Evolutionary conservation across 2,797 vertebrate genomes (phyloP).

Genomic region (Falco novaeseelandiae): DNA sequence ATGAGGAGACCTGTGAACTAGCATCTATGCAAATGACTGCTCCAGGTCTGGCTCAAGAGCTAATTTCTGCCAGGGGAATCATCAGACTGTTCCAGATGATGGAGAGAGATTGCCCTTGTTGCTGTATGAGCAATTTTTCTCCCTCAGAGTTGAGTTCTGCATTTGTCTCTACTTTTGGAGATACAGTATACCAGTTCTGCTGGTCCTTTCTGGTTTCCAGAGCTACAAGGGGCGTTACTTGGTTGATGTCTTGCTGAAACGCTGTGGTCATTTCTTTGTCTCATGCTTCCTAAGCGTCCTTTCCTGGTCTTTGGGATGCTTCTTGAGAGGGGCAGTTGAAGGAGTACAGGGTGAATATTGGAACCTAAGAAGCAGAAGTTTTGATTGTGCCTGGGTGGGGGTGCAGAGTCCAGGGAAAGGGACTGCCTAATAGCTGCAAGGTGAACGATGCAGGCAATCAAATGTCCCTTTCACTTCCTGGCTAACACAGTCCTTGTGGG

Average conservation of each 20-base stretch:
- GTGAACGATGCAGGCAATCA: not conserved
- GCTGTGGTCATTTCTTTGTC: not conserved
- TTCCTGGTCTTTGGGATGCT: not conserved
- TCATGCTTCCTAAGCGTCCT: not conserved
- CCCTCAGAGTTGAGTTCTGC: not conserved
- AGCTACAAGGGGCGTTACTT: not conserved
- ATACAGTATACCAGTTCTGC: not conserved
- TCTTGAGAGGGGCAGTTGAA: not conserved
- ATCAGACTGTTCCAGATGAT: not conserved
- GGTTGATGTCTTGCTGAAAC: not conserved
- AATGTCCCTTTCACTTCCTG: not conserved
- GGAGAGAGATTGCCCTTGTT: not conserved
- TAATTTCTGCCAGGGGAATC: not conserved
- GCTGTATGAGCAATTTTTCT: not conserved
- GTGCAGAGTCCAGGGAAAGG: not conserved
- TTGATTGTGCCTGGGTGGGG: not conserved
- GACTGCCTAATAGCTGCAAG: not conserved
- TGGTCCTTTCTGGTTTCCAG: constrained; percentile 16
- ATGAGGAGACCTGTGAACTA: not conserved
- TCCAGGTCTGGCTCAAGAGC: not conserved
- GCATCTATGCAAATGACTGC: not conserved
- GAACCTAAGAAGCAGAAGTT: not conserved
- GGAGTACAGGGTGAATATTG: not conserved
- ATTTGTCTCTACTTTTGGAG: not conserved
- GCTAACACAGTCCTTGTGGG: not conserved